A percentile compares a stretch with the other conserved stretches of the same genome.
Conservation (phyloP, 2,113 vertebrate species). For the Ailuropoda melanoleuca region DNA sequence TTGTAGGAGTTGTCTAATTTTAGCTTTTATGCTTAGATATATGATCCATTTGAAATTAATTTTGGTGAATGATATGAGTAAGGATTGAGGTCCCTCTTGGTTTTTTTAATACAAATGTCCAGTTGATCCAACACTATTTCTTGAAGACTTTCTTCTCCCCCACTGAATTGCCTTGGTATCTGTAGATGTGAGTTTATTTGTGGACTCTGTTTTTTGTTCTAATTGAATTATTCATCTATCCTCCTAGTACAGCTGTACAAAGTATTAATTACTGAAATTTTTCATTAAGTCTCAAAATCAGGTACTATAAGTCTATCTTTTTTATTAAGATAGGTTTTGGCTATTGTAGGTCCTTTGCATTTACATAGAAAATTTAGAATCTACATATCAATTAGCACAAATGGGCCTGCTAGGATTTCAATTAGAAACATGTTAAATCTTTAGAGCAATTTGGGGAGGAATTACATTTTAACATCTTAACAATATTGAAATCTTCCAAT, state of each 20-base stretch:
- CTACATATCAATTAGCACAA: neutral
- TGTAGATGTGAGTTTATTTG: neutral
- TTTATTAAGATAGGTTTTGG: neutral
- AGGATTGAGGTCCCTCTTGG: neutral
- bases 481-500: neutral
- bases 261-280: neutral
- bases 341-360: neutral
- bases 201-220: neutral
- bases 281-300: neutral
- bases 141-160: neutral
- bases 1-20: neutral
- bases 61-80: neutral
- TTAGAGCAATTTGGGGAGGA: neutral
- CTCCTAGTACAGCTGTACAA: neutral
- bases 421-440: neutral
- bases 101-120: neutral
- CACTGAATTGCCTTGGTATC: neutral
- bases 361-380: neutral
- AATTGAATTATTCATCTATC: neutral
- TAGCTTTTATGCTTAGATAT: neutral
- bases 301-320: neutral
- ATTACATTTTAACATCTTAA: neutral
- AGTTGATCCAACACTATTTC: neutral
- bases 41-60: neutral
- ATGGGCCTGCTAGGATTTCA: neutral